Conservation (phyloP, 2,113 vertebrate species). For the Otus sunia region DNA sequence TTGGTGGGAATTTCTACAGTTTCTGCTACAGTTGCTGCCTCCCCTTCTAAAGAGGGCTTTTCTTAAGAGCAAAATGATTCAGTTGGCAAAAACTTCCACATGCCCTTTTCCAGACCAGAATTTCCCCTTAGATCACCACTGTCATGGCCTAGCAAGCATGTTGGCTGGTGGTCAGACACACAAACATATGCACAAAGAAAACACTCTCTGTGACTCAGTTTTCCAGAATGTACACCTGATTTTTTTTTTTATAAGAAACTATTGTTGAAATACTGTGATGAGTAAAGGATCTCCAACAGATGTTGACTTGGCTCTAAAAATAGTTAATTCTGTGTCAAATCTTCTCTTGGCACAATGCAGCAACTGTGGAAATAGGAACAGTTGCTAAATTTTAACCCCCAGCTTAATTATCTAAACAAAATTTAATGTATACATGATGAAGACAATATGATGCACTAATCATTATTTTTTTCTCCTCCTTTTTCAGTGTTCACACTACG, state of each 20-base stretch:
- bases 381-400: background rate
- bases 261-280: background rate
- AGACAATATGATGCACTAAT: background rate
- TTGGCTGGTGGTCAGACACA: background rate
- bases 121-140: too few species aligned
- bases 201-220: background rate
- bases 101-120: background rate
- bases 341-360: background rate
- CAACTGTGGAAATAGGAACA: background rate
- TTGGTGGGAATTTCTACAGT: background rate
- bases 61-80: background rate
- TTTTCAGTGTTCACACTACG: background rate
- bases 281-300: background rate
- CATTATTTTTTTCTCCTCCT: background rate
- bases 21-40: background rate
- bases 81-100: background rate
- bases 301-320: background rate
- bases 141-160: too few species aligned
- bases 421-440: background rate
- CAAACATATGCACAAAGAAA: background rate
- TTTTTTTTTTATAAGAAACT: background rate
- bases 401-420: background rate
- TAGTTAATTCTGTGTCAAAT: background rate
- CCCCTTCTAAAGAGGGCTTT: background rate
- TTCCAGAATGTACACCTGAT: background rate